Percentiles rank a stretch among this genome's conserved stretches.
Conservation (phyloP, 2,888 invertebrate genomes). For the Dorcus hopei region DNA sequence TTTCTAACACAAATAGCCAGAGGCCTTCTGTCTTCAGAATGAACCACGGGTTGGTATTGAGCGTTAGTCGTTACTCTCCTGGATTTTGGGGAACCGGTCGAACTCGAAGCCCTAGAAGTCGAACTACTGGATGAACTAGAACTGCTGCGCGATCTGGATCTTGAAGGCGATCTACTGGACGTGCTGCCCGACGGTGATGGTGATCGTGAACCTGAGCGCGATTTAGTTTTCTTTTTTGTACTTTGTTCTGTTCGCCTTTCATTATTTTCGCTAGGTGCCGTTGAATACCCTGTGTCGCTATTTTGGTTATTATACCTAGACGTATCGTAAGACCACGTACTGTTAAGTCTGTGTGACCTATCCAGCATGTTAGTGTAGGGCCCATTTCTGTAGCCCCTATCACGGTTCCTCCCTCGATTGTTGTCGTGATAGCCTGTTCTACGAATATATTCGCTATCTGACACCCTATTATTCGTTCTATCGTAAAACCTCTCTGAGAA, state of each 20-base stretch:
- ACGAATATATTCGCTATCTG: constrained; percentile 38
- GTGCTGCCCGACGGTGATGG: constrained; percentile 55
- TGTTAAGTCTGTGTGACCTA: constrained; percentile 32
- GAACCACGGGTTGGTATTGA: constrained; percentile 40
- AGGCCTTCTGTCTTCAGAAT: constrained; percentile 70
- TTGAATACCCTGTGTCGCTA: constrained; percentile 45
- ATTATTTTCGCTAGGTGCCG: constrained; percentile 41
- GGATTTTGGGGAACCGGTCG: constrained; percentile 59
- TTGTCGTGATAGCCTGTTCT: constrained; percentile 49
- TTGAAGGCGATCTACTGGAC: constrained; percentile 54
- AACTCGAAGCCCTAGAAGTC: constrained; percentile 60
- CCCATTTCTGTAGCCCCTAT: constrained; percentile 50
- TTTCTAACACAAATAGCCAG: constrained; percentile 89
- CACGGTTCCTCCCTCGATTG: constrained; percentile 47
- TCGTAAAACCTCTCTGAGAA: constrained; percentile 57
- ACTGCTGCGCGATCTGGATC: constrained; percentile 53
- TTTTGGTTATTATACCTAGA: constrained; percentile 20
- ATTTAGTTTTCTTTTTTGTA: constrained; percentile 47
- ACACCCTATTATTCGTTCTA: constrained; percentile 40
- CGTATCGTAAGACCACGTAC: constrained; percentile 23
- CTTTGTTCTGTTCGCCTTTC: constrained; percentile 34
- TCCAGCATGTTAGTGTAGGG: constrained; percentile 47
- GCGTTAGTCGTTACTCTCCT: constrained; percentile 48
- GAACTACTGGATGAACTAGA: constrained; percentile 60
- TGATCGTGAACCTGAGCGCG: constrained; percentile 54